Evolutionary conservation across 2,888 invertebrate genomes (phyloP).

Genomic region (Agrochola lychnidis): DNA sequence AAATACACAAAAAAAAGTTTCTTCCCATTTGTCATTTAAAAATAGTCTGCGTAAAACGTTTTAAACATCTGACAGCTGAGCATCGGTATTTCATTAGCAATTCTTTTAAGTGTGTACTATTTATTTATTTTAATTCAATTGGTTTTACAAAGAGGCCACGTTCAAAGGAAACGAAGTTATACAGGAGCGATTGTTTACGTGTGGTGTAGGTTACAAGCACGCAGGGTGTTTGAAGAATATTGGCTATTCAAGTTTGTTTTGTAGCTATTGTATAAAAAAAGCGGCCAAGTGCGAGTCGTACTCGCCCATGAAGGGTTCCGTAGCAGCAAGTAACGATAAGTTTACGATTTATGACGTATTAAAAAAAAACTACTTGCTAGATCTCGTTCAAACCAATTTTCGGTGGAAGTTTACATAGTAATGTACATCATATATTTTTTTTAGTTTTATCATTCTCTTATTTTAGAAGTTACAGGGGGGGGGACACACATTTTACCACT

Average conservation of each 20-base stretch:
- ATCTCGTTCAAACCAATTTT: too few relatives aligned
- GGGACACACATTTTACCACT: too few relatives aligned
- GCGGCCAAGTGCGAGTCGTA: too few relatives aligned
- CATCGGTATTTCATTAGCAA: conserved; percentile 67
- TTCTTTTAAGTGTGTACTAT: conserved; percentile 69
- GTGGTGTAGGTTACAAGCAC: conserved; percentile 47
- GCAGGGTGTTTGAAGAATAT: not conserved
- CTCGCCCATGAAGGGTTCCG: too few relatives aligned
- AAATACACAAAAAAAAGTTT: not conserved
- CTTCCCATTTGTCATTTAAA: conserved; percentile 40
- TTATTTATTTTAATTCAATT: conserved; percentile 81
- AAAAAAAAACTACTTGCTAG: too few relatives aligned
- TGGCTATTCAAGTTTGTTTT: not conserved
- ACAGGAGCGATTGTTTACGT: conserved; percentile 70
- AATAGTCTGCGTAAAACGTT: conserved; percentile 40
- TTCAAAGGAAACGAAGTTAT: conserved; percentile 76
- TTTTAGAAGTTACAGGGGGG: too few relatives aligned
- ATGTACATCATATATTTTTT: too few relatives aligned
- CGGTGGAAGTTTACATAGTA: too few relatives aligned
- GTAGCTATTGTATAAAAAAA: too few relatives aligned
- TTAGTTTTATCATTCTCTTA: too few relatives aligned
- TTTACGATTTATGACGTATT: too few relatives aligned
- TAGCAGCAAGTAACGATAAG: too few relatives aligned
- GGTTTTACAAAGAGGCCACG: conserved; percentile 73
- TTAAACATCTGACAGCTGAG: conserved; percentile 30